phyloP scores from a whole-genome alignment of 92 coral and sea anemone genomes.

The Palythoa heliodiscus region DNA sequence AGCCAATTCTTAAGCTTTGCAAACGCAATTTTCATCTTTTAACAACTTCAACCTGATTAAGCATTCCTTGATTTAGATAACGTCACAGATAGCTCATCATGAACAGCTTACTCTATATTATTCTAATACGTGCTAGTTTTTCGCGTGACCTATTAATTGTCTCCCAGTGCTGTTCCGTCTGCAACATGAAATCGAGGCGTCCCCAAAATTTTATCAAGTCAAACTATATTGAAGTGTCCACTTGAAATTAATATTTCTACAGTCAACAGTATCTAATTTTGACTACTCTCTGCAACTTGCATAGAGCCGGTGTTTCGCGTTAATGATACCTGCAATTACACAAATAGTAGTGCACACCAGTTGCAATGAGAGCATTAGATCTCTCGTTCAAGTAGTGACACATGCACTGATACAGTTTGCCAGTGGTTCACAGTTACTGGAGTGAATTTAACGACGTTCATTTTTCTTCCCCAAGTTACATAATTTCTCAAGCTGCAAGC shows the following conservation, averaged over 20 bases:
- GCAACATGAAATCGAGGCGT: background rate
- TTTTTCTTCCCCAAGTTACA: no score
- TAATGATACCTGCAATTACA: no score
- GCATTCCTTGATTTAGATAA: background rate
- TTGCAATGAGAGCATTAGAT: no score
- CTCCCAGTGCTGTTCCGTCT: background rate
- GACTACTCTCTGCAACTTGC: no score
- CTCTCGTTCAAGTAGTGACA: no score
- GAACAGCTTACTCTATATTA: background rate
- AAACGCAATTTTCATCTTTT: background rate
- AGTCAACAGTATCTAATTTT: background rate
- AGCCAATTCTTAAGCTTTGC: background rate
- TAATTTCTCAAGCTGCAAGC: no score
- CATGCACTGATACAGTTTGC: no score
- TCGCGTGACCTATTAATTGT: background rate
- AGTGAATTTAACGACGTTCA: no score
- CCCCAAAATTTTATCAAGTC: background rate
- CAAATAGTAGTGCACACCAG: no score
- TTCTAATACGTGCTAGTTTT: background rate
- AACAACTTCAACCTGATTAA: constrained; percentile 4
- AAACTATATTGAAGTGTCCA: background rate
- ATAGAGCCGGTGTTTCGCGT: no score
- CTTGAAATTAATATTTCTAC: background rate
- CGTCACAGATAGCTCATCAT: background rate
- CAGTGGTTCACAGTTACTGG: no score